phyloP scores from a whole-genome alignment of 2,888 invertebrate species.

The Heliconius sara region DNA sequence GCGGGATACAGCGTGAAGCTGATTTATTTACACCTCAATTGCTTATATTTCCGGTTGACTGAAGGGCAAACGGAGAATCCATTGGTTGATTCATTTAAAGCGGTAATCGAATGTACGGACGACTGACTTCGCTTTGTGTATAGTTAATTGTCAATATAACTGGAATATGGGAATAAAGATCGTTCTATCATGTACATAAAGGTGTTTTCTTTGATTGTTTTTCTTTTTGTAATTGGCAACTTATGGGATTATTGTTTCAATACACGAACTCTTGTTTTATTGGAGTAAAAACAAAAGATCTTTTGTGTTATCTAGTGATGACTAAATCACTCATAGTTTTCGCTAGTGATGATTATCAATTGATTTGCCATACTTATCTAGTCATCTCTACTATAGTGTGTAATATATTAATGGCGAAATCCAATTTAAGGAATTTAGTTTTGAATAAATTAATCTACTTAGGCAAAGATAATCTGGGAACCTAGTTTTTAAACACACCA shows the following conservation, averaged over 20 bases:
- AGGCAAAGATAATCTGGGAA: too few species aligned
- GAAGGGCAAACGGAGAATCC: slow-evolving; percentile 46
- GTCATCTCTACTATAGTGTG: too few species aligned
- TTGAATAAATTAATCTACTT: too few species aligned
- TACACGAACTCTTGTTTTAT: background rate
- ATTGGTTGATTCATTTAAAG: slow-evolving; percentile 50
- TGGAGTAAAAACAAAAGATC: background rate
- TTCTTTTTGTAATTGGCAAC: slow-evolving; percentile 6
- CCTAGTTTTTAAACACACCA: too few species aligned
- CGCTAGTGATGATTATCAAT: background rate
- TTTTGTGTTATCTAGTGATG: background rate
- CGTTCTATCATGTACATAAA: background rate
- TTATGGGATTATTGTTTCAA: background rate
- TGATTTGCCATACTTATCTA: too few species aligned
- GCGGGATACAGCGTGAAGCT: too few species aligned
- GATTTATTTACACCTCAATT: slow-evolving; percentile 17
- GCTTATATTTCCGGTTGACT: slow-evolving; percentile 39
- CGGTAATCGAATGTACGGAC: slow-evolving; percentile 53
- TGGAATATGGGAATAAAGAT: background rate
- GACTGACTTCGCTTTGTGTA: slow-evolving; percentile 51
- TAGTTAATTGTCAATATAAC: slow-evolving; percentile 45
- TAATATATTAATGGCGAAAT: too few species aligned
- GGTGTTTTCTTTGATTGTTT: background rate
- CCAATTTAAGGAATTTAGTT: too few species aligned
- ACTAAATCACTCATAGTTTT: background rate